Evolutionary conservation across 1,140 invertebrate species (phyloP), one percentile per base, ranked within the genome.

Genomic region (Papilio machaon): DNA sequence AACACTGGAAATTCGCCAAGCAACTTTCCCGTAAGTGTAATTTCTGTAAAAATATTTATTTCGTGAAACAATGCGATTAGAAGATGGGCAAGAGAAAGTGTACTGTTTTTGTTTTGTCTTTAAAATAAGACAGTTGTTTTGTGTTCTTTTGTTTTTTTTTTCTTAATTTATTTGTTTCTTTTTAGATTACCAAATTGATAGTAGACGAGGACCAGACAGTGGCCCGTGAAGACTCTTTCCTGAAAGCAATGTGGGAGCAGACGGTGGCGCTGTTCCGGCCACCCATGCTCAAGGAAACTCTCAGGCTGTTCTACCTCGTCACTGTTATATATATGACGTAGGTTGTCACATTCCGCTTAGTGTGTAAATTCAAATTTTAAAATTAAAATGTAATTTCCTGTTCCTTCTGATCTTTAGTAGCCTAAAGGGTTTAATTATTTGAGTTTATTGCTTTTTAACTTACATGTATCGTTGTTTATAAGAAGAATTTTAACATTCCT

Each of bases 1-100:
- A 96, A 96, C 81, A 95, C 95, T 70, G 95, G 95, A 38, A 94
- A 95, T 15, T 78, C 81, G 10, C 80, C 86, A 77, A 88, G 92
- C 73, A 87, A 88, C 73, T 94, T 91, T 81, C 88, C 90, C 35
- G 92, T 94, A 85, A 92, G 91, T 86, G 46, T 35, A 49, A 38
- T 70, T 64, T 70, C 13, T 49, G 15, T 46, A 74, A 73, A 67
- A 67, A 64, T 52, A 58, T 43, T 78, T 81, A 0, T 58, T n/a
- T n/a, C 7, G 17, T 58, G 38, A 43, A 6, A 43, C 38, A 43
- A 6, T 6, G 38, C 38, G 38, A 43, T 2, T 6, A 43, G 38
- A 43, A 43, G 38, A 43, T 43, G 38, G 38, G 4, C 38, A 43
- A 43, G 38, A 43, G 38, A 43, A 38, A 43, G 1, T 6, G 38